Evolutionary conservation across 2,888 invertebrate species (phyloP).

Genomic region (Luperina nickerlii): DNA sequence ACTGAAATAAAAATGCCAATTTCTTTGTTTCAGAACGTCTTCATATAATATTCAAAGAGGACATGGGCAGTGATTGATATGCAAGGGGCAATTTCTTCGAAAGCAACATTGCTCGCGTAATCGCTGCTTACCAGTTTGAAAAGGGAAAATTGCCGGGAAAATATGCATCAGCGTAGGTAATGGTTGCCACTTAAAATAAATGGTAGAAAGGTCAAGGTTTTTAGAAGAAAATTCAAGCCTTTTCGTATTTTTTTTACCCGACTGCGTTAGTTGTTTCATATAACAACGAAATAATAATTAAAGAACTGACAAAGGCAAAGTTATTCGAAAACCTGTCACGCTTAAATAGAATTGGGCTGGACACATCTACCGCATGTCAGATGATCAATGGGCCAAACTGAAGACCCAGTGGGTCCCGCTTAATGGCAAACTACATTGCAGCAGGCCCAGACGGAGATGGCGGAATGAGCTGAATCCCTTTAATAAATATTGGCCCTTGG

Average conservation of each 20-base stretch:
- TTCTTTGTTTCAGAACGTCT: background rate
- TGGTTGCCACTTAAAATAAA: constrained; percentile 3
- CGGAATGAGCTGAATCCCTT: too few species aligned
- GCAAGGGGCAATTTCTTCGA: background rate
- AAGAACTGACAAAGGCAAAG: background rate
- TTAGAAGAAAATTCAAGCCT: background rate
- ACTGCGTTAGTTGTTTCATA: background rate
- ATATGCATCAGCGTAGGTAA: constrained; percentile 1
- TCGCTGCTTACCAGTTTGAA: background rate
- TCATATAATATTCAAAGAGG: constrained; percentile 22
- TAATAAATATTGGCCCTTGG: too few species aligned
- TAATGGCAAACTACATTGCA: too few species aligned
- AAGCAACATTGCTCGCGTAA: background rate
- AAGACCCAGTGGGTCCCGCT: too few species aligned
- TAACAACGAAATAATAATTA: background rate
- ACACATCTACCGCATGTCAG: too few species aligned
- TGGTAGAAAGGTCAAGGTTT: background rate
- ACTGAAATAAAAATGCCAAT: background rate
- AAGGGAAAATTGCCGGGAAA: constrained; percentile 15
- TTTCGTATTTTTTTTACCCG: background rate
- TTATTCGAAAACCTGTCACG: too few species aligned
- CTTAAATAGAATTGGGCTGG: too few species aligned
- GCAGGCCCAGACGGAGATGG: too few species aligned
- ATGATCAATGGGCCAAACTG: too few species aligned
- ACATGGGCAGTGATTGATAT: background rate